Evolutionary conservation across 2,113 vertebrate species (phyloP), one percentile per base, ranked within the genome.

Genomic region (Maccullochella peelii): DNA sequence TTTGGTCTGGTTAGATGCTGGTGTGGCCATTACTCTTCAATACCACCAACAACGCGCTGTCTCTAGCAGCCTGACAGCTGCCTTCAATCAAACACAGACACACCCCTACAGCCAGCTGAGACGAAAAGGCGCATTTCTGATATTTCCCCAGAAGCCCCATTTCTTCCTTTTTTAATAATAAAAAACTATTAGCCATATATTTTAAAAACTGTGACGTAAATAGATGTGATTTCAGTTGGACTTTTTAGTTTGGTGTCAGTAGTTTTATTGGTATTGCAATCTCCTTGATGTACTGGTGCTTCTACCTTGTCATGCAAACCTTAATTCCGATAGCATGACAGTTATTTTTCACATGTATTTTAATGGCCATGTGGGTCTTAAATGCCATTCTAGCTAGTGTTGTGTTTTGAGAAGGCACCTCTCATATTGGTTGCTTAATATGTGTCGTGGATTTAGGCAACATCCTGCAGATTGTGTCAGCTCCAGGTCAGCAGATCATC

Each of bases 381-480:
- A 30, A 23, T 47, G 23, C 16, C 62, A 44, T 47, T 73, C 18
- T 44, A 47, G 2, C 12, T 2, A 42, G 7, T 49, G 7, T 74
- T 25, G 8, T 12, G 25, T 73, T 54, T 21, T 67, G 33, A 42
- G 30, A 30, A 47, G 6, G 2, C 44, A 0, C 5, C 21, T 69
- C 33, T 77, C 8, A 79, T 14, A 54, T 65, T 55, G 40, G n/a
- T 52, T 44, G 18, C 36, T 61, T 4, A 14, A 11, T 80, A n/a
- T 90, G 11, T 88, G 11, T 84, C 18, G 14, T 85, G 62, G 6
- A 49, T 90, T 78, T 91, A 98, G 97, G 97, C 59, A 98, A 97
- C 84, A 97, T 98, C 84, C 96, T 98, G 71, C 97, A 98, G 90
- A 98, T 98, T 27, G 97, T 98, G 77, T 97, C 97, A 0, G 96